Conservation (phyloP, 2,113 vertebrate species). For the Stegostoma tigrinum region DNA sequence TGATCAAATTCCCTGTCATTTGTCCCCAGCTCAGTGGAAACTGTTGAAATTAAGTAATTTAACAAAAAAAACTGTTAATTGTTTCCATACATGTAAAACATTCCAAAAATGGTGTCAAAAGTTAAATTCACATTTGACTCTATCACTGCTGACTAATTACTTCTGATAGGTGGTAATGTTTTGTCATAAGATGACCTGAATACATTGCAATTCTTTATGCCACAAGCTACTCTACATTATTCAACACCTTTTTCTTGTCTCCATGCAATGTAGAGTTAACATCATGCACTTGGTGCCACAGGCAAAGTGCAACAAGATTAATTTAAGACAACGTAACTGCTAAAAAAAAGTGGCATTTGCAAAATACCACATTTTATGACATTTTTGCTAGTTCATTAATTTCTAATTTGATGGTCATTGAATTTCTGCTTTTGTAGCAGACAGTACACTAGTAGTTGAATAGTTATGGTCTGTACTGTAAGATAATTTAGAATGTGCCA, state of each 20-base stretch:
- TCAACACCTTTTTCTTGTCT: not conserved
- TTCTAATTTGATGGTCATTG: not conserved
- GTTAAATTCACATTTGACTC: not conserved
- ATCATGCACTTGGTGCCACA: constrained; percentile 11
- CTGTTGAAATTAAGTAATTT: not conserved
- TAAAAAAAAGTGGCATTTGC: not conserved
- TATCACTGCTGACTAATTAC: not conserved
- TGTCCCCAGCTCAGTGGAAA: not conserved
- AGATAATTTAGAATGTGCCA: not conserved
- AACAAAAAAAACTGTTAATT: not conserved
- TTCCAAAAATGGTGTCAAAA: not conserved
- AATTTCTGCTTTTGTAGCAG: not conserved
- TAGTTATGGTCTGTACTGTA: not conserved
- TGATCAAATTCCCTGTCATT: too few species aligned
- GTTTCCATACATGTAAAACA: not conserved
- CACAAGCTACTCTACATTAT: not conserved
- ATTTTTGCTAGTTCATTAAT: constrained; percentile 17
- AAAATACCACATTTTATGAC: not conserved
- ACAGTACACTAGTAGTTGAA: too few species aligned
- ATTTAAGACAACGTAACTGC: constrained; percentile 13
- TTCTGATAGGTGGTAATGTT: not conserved
- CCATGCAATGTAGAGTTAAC: not conserved
- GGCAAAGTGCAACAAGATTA: constrained; percentile 32
- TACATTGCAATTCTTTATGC: not conserved
- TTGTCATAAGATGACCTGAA: not conserved